These are phyloP conservation scores for Proisotoma minuta DNA, from an alignment of 2,888 invertebrate genomes.

Conservation along the genomic window DNA sequence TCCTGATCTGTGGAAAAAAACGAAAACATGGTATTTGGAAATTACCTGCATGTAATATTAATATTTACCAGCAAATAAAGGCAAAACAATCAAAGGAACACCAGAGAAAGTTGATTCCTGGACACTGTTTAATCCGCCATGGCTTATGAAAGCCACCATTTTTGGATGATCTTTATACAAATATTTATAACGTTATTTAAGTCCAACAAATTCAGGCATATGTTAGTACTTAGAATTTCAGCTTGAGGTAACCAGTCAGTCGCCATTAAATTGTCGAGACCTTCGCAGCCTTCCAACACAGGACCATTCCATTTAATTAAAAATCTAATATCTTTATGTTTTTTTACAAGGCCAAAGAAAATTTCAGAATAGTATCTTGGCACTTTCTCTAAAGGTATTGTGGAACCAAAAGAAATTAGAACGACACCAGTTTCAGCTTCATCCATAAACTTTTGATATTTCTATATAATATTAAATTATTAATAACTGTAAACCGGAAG, in stretches of 20 bases:
- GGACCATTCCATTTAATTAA: constrained; percentile 43
- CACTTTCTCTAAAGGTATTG: constrained; percentile 35
- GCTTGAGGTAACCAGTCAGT: constrained; percentile 45
- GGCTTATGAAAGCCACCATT: constrained; percentile 37
- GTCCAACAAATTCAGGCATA: background rate
- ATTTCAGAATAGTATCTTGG: constrained; percentile 31
- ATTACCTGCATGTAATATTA: background rate
- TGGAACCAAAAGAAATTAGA: constrained; percentile 43
- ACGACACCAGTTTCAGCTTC: constrained; percentile 39
- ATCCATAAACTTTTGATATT: constrained; percentile 36
- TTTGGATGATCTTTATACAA: constrained; percentile 41
- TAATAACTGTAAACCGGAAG: background rate
- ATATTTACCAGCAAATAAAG: constrained; percentile 34
- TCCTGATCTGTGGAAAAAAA: constrained; percentile 34
- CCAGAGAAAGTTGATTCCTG: constrained; percentile 43
- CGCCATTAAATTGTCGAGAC: constrained; percentile 34
- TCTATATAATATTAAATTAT: constrained; percentile 15
- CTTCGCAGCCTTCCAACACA: constrained; percentile 24
- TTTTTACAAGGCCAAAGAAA: constrained; percentile 40
- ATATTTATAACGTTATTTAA: background rate
- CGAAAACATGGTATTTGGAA: no score
- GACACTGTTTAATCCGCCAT: constrained; percentile 42
- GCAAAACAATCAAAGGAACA: constrained; percentile 39
- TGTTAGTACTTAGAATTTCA: constrained; percentile 38
- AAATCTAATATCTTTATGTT: constrained; percentile 36